Base-by-base conservation (phyloP, 2,888 invertebrate species). In the Calliphora vomitoria region DNA sequence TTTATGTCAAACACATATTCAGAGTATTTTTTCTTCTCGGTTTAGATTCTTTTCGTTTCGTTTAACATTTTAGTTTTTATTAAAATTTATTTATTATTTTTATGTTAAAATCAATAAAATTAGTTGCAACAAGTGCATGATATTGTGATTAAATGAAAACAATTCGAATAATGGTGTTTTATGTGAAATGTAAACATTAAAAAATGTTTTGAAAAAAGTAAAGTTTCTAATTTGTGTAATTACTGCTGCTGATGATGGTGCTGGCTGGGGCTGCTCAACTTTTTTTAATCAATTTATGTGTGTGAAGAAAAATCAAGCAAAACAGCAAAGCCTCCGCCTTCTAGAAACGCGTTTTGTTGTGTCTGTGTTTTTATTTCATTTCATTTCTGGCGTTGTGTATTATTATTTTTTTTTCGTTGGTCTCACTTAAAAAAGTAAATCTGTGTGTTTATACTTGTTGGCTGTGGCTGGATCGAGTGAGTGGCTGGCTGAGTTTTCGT, bases 341-440 rank as follows among this genome's bases (percentile, higher is more conserved):
- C 82, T 82, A 78, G 75, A 88, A 89, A 89, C 89, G 89, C 89
- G 88, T 89, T 87, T 88, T 60, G 69, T 75, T 58, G 69, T 75
- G 64, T 76, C 80, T 76, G 78, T 82, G 55, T 75, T 82, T 75
- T 71, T 47, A 50, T 60, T 62, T 74, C 62, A 50, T 60, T 62
- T 74, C 62, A 55, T 78, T 69, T 74, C 78, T 80, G 80, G 53
- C 41, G 55, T 76, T 75, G 68, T 62, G 18, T 74, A 64, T 81
- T 47, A 76, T 18, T 55, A 82, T 74, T 35, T 72, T 25, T 74
- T 53, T 31, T 20, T 62, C 10, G 50, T 76, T 53, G 69, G 69
- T 69, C 62, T 50, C n/a, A 50, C 44, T 44, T 11, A 53, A 31
- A 78, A 44, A 71, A 80, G 64, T 13, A 44, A 44, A 81, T 71